A percentile compares a stretch with the other conserved stretches of the same genome.
Evolutionary conservation across 1,140 invertebrate genomes (phyloP).

Genomic region (Danaus melanippus): DNA sequence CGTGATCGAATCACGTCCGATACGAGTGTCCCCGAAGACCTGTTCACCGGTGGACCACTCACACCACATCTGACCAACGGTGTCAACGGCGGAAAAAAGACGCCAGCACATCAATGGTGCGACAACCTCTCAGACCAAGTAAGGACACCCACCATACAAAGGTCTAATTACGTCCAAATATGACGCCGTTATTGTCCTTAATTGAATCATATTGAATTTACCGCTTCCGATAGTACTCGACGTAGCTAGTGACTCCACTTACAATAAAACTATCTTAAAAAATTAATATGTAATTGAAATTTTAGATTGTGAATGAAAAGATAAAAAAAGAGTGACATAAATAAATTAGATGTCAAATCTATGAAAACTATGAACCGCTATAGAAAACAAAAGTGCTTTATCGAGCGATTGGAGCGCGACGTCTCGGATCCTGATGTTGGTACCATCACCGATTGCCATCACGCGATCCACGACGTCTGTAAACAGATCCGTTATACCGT

Average conservation of each 20-base stretch:
- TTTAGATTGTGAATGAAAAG: neutral
- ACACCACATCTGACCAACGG: conserved; percentile 64
- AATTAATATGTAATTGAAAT: no score
- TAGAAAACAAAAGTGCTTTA: conserved; percentile 45
- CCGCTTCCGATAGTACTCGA: no score
- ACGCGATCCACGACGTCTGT: conserved; percentile 35
- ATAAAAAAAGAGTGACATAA: neutral
- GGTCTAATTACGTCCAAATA: no score
- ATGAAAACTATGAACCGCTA: conserved; percentile 21
- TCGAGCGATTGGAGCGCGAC: conserved; percentile 32
- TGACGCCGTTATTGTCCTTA: no score
- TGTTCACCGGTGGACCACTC: conserved; percentile 60
- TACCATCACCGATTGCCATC: conserved; percentile 40
- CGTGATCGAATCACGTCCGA: conserved; percentile 47
- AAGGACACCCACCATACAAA: conserved; percentile 26
- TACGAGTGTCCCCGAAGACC: conserved; percentile 57
- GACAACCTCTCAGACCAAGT: conserved; percentile 73
- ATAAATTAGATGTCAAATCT: neutral
- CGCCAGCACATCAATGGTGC: conserved; percentile 70
- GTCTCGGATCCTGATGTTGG: conserved; percentile 29
- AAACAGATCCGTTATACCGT: conserved; percentile 7
- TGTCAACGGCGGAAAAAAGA: conserved; percentile 72
- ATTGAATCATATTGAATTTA: no score
- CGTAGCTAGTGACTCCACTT: no score
- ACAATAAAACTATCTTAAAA: no score